Evolutionary conservation across 92 coral and sea anemone species (phyloP).

Genomic region (Galaxea fascicularis): DNA sequence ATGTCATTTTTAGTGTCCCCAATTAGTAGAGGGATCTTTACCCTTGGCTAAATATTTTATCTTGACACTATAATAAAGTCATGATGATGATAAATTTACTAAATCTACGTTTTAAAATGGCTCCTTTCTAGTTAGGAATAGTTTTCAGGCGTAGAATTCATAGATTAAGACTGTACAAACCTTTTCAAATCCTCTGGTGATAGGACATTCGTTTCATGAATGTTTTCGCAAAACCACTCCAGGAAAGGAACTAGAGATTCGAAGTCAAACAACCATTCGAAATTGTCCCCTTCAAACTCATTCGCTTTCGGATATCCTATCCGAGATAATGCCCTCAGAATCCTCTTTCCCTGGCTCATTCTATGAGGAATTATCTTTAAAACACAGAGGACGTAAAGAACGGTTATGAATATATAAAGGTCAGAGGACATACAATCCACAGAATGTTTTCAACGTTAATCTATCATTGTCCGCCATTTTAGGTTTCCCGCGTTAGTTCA

Average conservation of each 20-base stretch:
- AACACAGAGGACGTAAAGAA: no score
- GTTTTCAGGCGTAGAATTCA: background rate
- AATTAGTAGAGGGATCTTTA: no score
- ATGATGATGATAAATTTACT: no score
- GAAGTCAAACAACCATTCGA: slow-evolving; percentile 94
- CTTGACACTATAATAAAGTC: no score
- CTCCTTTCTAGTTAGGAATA: background rate
- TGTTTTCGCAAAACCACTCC: slow-evolving; percentile 92
- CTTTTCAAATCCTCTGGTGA: slow-evolving; percentile 78
- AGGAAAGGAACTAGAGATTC: slow-evolving; percentile 80
- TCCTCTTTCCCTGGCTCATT: slow-evolving; percentile 73
- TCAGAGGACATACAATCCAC: no score
- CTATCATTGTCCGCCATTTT: background rate
- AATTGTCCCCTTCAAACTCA: slow-evolving; percentile 76
- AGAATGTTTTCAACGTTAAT: no score
- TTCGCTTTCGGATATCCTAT: slow-evolving; percentile 79
- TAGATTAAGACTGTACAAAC: slow-evolving; percentile 25
- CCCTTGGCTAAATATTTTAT: no score
- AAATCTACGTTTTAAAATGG: background rate
- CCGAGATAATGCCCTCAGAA: slow-evolving; percentile 73
- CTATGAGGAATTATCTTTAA: background rate
- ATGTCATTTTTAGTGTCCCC: no score
- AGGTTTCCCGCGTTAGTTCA: slow-evolving; percentile 23
- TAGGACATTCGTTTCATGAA: slow-evolving; percentile 78
- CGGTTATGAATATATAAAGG: no score